phyloP scores from a whole-genome alignment of 2,797 vertebrate species.

The Dallia pectoralis region DNA sequence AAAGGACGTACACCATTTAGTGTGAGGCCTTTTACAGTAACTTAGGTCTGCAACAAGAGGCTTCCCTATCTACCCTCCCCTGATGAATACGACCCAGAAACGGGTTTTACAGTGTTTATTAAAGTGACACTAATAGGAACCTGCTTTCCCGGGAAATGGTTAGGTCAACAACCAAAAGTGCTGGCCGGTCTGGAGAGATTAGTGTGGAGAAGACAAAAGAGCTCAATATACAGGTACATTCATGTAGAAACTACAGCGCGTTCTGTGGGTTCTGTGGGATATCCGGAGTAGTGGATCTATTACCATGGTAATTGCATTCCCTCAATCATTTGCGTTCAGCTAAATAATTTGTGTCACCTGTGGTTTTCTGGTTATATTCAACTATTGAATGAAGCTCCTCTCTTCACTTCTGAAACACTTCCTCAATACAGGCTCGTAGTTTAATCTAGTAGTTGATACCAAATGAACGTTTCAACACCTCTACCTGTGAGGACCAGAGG shows the following conservation, averaged over 20 bases:
- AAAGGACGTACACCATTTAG: slow-evolving; percentile 9
- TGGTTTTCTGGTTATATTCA: too few species aligned
- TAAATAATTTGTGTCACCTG: too few species aligned
- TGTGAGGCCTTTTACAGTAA: slow-evolving; percentile 43
- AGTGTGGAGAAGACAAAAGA: neutral
- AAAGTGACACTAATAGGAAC: slow-evolving; percentile 31
- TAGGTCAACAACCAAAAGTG: slow-evolving; percentile 7
- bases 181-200: neutral
- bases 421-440: slow-evolving; percentile 29
- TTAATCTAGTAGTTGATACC: slow-evolving; percentile 15
- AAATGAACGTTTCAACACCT: slow-evolving; percentile 60
- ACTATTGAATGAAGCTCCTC: slow-evolving; percentile 12
- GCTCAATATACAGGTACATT: neutral
- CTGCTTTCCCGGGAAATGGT: neutral
- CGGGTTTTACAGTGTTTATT: slow-evolving; percentile 36
- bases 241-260: neutral
- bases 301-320: too few species aligned
- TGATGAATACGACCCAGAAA: slow-evolving; percentile 18
- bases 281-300: neutral
- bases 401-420: slow-evolving; percentile 44
- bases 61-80: slow-evolving; percentile 14
- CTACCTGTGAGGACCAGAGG: too few species aligned
- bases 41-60: slow-evolving; percentile 28
- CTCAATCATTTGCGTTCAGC: too few species aligned
- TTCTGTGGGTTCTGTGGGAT: neutral